Conservation (phyloP, 2,113 vertebrate species). For the Petaurus breviceps region DNA sequence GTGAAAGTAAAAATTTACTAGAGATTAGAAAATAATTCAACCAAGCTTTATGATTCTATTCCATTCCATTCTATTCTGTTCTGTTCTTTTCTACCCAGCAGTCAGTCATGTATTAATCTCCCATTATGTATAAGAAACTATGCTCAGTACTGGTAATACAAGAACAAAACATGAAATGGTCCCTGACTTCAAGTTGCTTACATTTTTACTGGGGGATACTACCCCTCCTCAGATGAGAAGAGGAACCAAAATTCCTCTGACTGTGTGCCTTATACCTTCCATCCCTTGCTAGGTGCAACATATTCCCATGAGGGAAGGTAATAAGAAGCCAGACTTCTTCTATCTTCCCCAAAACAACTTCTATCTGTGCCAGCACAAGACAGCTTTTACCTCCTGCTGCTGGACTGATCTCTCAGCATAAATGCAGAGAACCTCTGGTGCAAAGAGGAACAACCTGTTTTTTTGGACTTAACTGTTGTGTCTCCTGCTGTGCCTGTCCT, state of each 20-base stretch:
- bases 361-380: neutral
- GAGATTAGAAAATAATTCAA: neutral
- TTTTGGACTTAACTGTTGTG: neutral
- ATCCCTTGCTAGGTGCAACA: neutral
- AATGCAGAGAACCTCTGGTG: neutral
- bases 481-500: neutral
- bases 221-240: neutral
- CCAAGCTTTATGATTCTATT: neutral
- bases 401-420: neutral
- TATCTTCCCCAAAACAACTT: neutral
- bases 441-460: neutral
- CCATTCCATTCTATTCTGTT: too few relatives aligned
- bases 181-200: neutral
- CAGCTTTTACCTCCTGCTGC: neutral
- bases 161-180: neutral
- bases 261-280: neutral
- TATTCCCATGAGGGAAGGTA: neutral
- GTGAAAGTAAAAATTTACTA: too few relatives aligned
- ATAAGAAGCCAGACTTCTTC: neutral
- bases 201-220: neutral
- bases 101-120: neutral
- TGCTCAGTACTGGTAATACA: neutral
- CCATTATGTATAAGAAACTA: neutral
- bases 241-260: neutral
- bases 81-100: too few relatives aligned